Conservation (phyloP, 2,797 vertebrate genomes). For the Hemitrygon akajei region DNA sequence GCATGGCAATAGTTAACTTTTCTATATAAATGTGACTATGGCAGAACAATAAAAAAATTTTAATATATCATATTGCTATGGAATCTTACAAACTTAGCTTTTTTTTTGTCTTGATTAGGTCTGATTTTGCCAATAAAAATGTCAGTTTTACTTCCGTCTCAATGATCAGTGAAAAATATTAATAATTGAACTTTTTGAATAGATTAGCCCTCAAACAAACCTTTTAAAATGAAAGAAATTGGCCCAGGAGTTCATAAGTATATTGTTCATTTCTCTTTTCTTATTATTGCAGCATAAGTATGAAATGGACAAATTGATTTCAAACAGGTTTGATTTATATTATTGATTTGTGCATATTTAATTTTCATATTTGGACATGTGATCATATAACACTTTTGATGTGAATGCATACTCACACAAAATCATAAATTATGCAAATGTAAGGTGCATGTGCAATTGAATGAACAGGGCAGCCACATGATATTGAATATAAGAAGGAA, state of each 20-base stretch:
- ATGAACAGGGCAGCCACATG: neutral
- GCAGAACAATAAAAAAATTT: neutral
- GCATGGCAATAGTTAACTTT: neutral
- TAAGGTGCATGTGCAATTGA: neutral
- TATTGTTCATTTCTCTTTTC: neutral
- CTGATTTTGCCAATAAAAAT: neutral
- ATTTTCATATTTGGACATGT: no score
- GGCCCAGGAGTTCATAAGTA: neutral
- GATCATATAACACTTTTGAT: no score
- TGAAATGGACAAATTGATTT: neutral
- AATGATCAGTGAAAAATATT: neutral
- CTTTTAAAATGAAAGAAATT: neutral
- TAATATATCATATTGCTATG: neutral
- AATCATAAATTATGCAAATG: neutral
- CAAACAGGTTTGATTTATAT: neutral
- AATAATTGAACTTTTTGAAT: neutral
- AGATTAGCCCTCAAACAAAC: no score
- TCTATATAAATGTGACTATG: neutral
- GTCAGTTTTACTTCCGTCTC: neutral
- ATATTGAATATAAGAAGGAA: neutral
- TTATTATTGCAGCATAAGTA: neutral
- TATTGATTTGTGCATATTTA: neutral
- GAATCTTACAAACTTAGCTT: neutral
- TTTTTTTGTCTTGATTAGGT: neutral
- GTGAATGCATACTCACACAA: no score